Evolutionary conservation across 1,140 invertebrate species (phyloP).

Genomic region (Hyphantria cunea): DNA sequence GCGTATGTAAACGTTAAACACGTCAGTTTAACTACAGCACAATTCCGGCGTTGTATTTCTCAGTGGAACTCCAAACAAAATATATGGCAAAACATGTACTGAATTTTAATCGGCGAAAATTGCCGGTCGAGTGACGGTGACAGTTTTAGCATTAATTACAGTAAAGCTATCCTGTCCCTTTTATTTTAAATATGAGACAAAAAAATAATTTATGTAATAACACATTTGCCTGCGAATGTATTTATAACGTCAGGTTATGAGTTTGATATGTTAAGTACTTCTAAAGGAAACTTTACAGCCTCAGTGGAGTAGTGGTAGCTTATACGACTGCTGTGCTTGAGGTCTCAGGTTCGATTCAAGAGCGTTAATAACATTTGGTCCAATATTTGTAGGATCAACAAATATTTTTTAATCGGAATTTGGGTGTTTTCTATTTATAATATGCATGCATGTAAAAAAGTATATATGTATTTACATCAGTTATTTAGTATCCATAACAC

Average conservation of each 20-base stretch:
- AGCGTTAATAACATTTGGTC: too few relatives aligned
- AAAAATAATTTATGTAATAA: conserved; percentile 21
- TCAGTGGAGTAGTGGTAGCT: too few relatives aligned
- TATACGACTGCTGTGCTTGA: too few relatives aligned
- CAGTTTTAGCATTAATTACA: conserved; percentile 31
- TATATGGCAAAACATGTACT: conserved; percentile 31
- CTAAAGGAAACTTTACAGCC: too few relatives aligned
- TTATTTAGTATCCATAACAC: too few relatives aligned
- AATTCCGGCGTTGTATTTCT: conserved; percentile 33
- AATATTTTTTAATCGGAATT: too few relatives aligned
- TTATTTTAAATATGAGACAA: background rate
- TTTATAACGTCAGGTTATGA: background rate
- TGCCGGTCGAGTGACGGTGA: conserved; percentile 25
- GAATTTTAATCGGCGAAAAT: conserved; percentile 42
- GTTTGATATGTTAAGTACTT: background rate
- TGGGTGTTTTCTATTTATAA: too few relatives aligned
- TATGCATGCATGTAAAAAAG: too few relatives aligned
- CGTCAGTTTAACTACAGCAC: conserved; percentile 39
- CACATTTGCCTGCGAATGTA: conserved; percentile 21
- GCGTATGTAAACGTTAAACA: conserved; percentile 38
- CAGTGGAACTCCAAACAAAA: conserved; percentile 36
- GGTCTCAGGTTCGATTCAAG: too few relatives aligned
- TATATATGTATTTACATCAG: too few relatives aligned
- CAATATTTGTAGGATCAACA: too few relatives aligned
- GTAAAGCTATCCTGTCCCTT: conserved; percentile 15